Evolutionary conservation across 37 sponge, comb jelly and placozoan species (phyloP), one percentile per base, ranked within the genome.

Genomic region (Hormiphora californensis): DNA sequence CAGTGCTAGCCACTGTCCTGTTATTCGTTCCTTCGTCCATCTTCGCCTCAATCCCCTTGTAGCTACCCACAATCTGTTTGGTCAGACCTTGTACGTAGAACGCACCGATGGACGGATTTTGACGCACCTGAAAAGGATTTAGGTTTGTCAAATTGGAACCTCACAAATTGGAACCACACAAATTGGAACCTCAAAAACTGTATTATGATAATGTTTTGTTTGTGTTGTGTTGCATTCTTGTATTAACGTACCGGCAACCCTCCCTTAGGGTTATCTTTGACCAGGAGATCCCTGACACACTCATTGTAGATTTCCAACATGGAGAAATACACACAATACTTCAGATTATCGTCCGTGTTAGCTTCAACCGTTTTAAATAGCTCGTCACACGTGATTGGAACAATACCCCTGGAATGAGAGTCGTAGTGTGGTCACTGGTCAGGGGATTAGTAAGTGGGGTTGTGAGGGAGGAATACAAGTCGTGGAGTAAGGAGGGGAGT

Each of bases 291-390:
- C 17, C 89, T 41, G 23, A 88, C 89, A 37, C 65, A 85, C 63
- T 88, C 89, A 25, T 88, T 88, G 85, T 88, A 88, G 85, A 88
- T 88, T 40, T 88, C 89, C 85, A 88, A 39, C 89, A 88, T 88
- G 39, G 81, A 69, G 85, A 88, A 88, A 11, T 85, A 69, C 3
- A 88, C 86, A 19, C 21, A 39, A 28, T 88, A 40, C 32, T 87
- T 88, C 40, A 86, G 11, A 9, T 38, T 55, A 57, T 37, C 28
- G 19, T 59, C 87, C 40, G 43, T 30, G 43, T 54, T 39, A 8
- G 22, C 11, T 23, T 55, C 61, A 25, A 87, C 38, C 31, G 86
- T 86, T 40, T 88, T 88, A 62, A 88, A 88, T 38, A 88, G 31
- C 51, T 88, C 89, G 55, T 88, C 89, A 87, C 89, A 88, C 5